Evolutionary conservation across 2,113 vertebrate genomes (phyloP), one percentile per base, ranked within the genome.

Genomic region (Brachyhypopomus gauderio): DNA sequence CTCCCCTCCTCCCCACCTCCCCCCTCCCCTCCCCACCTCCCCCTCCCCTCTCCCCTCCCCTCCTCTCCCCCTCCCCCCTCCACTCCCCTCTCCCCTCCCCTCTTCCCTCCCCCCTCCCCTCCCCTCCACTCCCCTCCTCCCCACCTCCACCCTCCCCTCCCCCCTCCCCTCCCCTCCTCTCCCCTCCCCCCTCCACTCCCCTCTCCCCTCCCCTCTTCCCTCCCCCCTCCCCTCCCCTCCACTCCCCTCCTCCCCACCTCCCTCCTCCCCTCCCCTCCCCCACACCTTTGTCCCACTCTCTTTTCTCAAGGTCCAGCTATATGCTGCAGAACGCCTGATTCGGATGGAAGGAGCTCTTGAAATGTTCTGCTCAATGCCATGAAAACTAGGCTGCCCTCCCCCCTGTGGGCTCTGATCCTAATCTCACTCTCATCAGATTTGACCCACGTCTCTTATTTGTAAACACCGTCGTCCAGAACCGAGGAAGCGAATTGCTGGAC

Each of bases 391-490:
- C 88, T 92, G 91, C 87, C 89, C 83, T 89, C 45, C 64, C 88
- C 92, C 45, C 91, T 76, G 83, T 84, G 87, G 93, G 90, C 88
- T 89, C 79, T 81, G 88, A 91, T 92, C 87, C 85, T 90, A 89
- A 93, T 92, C 87, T 91, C 90, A 91, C 85, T 92, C 93, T 93
- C 86, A 93, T 92, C 91, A 88, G 87, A 88, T 87, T 85, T 69
- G 79, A 78, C 80, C 48, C 63, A 75, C 66, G 67, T 90, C 27
- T 82, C 80, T 78, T 87, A 78, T 89, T 86, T 82, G 86, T 86
- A 84, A 87, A 87, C 82, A 86, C 72, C 77, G 48, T 75, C 73
- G 86, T 83, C 27, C 83, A 72, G 30, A 81, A 72, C 77, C 75
- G n/a, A 84, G 52, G 52, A 48, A 77, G 69, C 56, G 82, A 87